Evolutionary conservation across 1,140 invertebrate genomes (phyloP).

Genomic region (Sitophilus oryzae): DNA sequence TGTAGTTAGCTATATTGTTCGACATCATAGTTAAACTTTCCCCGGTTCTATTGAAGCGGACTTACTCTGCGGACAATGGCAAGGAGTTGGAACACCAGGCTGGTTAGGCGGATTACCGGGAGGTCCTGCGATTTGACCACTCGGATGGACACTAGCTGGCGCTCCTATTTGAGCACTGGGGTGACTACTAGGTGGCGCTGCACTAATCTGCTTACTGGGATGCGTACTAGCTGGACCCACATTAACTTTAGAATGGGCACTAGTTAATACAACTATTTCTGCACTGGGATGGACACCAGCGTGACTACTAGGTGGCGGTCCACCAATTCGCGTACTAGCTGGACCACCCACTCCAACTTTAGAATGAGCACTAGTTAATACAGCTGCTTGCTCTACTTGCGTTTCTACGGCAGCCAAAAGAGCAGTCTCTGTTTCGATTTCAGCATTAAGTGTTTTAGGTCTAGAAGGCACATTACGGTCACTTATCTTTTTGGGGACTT

Average conservation of each 20-base stretch:
- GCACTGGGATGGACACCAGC: neutral
- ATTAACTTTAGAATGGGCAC: neutral
- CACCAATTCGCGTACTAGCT: neutral
- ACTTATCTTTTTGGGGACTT: too few species aligned
- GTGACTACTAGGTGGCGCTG: neutral
- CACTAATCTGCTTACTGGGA: neutral
- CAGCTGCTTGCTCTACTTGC: too few species aligned
- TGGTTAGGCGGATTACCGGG: neutral
- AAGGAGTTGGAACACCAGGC: neutral
- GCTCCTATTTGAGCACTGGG: neutral
- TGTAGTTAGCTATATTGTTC: too few species aligned
- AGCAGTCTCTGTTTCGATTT: too few species aligned
- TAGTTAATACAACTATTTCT: neutral
- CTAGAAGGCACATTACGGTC: too few species aligned
- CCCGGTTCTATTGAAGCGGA: too few species aligned
- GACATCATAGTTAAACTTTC: too few species aligned
- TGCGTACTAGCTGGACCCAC: neutral
- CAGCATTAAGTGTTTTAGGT: too few species aligned
- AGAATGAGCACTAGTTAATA: neutral
- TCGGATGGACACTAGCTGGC: neutral
- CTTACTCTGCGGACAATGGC: too few species aligned
- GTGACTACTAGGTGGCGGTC: neutral
- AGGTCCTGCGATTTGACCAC: neutral
- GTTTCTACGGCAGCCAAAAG: too few species aligned
- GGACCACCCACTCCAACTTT: neutral